A percentile compares a stretch with the other conserved stretches of the same genome.
phyloP scores from a whole-genome alignment of 2,888 invertebrate species.

The Nudaria mundana region DNA sequence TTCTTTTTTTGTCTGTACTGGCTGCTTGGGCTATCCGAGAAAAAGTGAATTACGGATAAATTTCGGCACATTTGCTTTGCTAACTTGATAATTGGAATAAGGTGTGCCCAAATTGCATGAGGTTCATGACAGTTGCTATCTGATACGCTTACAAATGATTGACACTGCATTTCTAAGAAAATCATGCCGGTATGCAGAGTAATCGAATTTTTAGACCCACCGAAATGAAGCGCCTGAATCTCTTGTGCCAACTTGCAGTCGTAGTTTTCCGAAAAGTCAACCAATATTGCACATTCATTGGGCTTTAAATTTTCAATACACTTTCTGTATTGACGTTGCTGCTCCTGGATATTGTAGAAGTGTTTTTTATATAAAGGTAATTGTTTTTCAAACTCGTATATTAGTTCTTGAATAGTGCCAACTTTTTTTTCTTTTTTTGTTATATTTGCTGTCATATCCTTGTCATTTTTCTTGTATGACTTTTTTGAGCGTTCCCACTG shows the following conservation, averaged over 20 bases:
- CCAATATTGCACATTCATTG: slow-evolving; percentile 5
- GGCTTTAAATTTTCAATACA: neutral
- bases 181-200: slow-evolving; percentile 19
- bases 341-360: neutral
- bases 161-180: slow-evolving; percentile 8
- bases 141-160: slow-evolving; percentile 8
- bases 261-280: slow-evolving; percentile 21
- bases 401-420: neutral
- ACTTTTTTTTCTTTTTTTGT: neutral
- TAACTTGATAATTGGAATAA: slow-evolving; percentile 7
- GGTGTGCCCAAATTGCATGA: slow-evolving; percentile 11
- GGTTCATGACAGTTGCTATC: slow-evolving; percentile 5
- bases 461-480: neutral
- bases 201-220: slow-evolving; percentile 15
- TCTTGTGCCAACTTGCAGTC: slow-evolving; percentile 12
- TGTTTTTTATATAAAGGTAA: neutral
- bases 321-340: neutral
- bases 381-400: neutral
- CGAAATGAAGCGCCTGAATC: slow-evolving; percentile 20
- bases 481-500: slow-evolving; percentile 1
- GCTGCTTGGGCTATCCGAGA: slow-evolving; percentile 11
- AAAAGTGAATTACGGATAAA: slow-evolving; percentile 4
- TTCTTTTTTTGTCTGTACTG: slow-evolving; percentile 4
- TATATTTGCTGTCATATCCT: neutral
- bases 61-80: slow-evolving; percentile 1